These are phyloP conservation scores for Tuberolachnus salignus DNA, from an alignment of 2,888 invertebrate genomes.

Conservation along the genomic window DNA sequence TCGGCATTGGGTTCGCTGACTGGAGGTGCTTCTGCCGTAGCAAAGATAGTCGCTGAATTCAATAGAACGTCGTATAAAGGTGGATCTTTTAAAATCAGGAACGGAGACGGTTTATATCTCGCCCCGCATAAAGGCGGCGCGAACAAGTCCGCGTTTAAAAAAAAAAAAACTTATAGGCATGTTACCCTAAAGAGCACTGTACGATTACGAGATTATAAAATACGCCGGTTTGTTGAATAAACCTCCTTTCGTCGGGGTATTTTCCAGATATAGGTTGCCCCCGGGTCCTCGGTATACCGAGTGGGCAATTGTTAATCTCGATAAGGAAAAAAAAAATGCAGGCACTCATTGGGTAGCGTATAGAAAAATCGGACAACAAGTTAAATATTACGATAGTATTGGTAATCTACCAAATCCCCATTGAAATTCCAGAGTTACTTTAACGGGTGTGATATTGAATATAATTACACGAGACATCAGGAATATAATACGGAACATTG, in stretches of 20 bases:
- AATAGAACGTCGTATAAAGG: too few species aligned
- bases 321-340: conserved; percentile 59
- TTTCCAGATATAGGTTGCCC: conserved; percentile 62
- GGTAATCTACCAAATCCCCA: conserved; percentile 61
- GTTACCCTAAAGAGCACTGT: conserved; percentile 45
- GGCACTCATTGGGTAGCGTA: conserved; percentile 62
- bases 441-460: not conserved
- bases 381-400: conserved; percentile 62
- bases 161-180: not conserved
- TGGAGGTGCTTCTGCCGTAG: too few species aligned
- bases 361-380: conserved; percentile 60
- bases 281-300: conserved; percentile 59
- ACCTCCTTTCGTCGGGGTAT: conserved; percentile 60
- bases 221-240: conserved; percentile 55
- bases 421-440: not conserved
- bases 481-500: conserved; percentile 1
- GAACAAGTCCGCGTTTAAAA: not conserved
- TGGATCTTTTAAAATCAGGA: too few species aligned
- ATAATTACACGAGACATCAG: not conserved
- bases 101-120: too few species aligned
- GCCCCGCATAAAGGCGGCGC: too few species aligned
- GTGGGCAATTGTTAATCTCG: conserved; percentile 61
- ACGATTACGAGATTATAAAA: conserved; percentile 58
- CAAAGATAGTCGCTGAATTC: too few species aligned
- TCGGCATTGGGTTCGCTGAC: too few species aligned